These are phyloP conservation scores for Eumaeus atala DNA, from an alignment of 1,140 invertebrate species.

Conservation along the genomic window DNA sequence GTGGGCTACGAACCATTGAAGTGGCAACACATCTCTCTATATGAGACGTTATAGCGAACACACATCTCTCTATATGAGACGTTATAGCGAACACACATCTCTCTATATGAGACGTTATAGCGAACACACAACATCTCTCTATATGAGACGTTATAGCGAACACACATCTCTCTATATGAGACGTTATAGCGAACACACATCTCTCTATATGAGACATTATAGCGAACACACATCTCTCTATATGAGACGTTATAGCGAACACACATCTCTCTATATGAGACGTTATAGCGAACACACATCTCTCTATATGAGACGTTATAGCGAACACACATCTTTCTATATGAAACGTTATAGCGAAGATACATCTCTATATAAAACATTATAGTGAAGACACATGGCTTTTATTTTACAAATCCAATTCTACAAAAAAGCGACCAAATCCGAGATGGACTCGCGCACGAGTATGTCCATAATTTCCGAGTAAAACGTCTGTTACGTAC, in stretches of 20 bases:
- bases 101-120: conserved; percentile 62
- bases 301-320: conserved; percentile 66
- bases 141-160: conserved; percentile 89
- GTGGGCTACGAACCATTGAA: conserved; percentile 89
- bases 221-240: conserved; percentile 81
- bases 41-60: conserved; percentile 33
- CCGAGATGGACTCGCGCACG: no score
- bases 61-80: conserved; percentile 84
- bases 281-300: conserved; percentile 84
- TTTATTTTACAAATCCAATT: no score
- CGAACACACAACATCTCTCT: no score
- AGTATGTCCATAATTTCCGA: no score
- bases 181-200: neutral
- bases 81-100: conserved; percentile 83
- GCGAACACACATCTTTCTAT: no score
- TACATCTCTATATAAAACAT: conserved; percentile 74
- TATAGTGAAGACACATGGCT: neutral
- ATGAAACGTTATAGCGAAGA: conserved; percentile 89
- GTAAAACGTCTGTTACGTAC: no score
- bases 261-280: no score
- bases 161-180: conserved; percentile 78
- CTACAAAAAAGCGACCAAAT: no score
- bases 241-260: conserved; percentile 51
- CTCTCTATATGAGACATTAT: conserved; percentile 89
- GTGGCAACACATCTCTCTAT: conserved; percentile 81